Evolutionary conservation across 2,113 vertebrate genomes (phyloP), one percentile per base, ranked within the genome.

Genomic region (Thermophis baileyi): DNA sequence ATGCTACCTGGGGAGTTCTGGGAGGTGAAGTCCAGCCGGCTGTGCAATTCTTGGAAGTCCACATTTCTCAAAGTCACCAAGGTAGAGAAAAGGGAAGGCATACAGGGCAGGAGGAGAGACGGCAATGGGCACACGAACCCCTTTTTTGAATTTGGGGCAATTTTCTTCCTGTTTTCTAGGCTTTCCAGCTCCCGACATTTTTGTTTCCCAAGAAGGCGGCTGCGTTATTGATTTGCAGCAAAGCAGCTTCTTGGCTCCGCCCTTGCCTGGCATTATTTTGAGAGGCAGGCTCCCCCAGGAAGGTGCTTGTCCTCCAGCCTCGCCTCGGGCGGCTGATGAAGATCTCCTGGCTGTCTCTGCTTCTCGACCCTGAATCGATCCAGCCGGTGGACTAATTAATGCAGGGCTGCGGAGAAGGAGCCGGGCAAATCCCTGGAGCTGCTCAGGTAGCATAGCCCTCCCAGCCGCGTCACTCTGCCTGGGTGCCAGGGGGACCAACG

Each of bases 351-450:
- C 51, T 35, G 63, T 44, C 87, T 44, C 91, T 81, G 87, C 74
- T 54, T 60, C 47, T 9, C 35, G 4, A 18, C 89, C 74, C 46
- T 51, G 60, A 89, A 89, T 54, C 74, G 46, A 54, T 47, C 30
- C 35, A 47, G 87, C 91, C 40, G 49, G 74, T 40, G 88, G 91
- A 89, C 60, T 92, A 81, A 89, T 92, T 81, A 89, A 24, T 8
- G 3, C 46, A 7, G 91, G 57, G 54, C 54, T 9, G 46, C 20
- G 3, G 44, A 20, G 81, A 53, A 92, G 46, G 88, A 44, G 60
- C 91, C 1, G 10, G 3, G 35, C 49, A 24, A 54, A 46, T 54
- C 91, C 91, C 60, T 18, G 87, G 91, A 27, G 91, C 35, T 6
- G 12, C 60, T 74, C 40, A 18, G n/a, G 53, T 69, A 7, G 10